phyloP scores from a whole-genome alignment of 1,140 invertebrate species.

The Drusus annulatus region DNA sequence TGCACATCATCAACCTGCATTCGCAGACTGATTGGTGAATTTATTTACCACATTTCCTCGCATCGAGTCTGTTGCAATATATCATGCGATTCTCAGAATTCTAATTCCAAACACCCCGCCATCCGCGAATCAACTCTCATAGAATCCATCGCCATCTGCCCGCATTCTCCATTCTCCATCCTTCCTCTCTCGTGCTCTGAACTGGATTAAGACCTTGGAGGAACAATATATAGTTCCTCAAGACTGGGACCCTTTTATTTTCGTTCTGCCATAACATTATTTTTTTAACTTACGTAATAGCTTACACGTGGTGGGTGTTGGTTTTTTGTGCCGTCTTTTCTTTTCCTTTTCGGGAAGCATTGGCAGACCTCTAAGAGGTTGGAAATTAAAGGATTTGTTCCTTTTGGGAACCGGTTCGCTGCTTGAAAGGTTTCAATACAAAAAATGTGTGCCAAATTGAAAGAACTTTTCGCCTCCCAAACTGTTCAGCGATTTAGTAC shows the following conservation, averaged over 20 bases:
- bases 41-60: too few species aligned
- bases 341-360: conserved; percentile 17
- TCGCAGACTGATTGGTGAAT: too few species aligned
- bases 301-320: conserved; percentile 51
- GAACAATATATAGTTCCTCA: too few species aligned
- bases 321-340: neutral
- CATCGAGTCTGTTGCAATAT: too few species aligned
- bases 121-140: too few species aligned
- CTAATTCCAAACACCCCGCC: too few species aligned
- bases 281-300: conserved; percentile 55
- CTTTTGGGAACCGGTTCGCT: conserved; percentile 11
- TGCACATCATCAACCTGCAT: too few species aligned
- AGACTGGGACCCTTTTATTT: conserved; percentile 46
- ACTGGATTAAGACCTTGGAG: too few species aligned
- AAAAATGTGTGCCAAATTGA: too few species aligned
- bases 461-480: too few species aligned
- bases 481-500: too few species aligned
- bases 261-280: conserved; percentile 37
- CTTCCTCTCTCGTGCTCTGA: conserved; percentile 37
- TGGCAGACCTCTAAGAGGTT: neutral
- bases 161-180: neutral
- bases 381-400: conserved; percentile 3
- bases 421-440: neutral
- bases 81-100: too few species aligned
- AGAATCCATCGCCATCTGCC: conserved; percentile 42